Evolutionary conservation across 2,113 vertebrate genomes (phyloP).

Genomic region (Gobio gobio): DNA sequence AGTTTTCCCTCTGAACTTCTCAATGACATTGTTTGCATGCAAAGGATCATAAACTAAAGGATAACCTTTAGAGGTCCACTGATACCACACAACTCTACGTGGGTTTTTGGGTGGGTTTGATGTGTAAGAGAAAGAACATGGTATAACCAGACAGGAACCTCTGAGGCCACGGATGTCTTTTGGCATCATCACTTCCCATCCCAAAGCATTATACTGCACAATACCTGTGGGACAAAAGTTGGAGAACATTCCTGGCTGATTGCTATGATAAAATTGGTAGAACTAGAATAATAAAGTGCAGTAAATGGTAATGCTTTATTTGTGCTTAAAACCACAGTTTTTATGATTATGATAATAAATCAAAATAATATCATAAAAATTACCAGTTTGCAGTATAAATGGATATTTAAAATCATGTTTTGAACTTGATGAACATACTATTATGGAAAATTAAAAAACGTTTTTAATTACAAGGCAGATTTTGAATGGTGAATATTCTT

Average conservation of each 20-base stretch:
- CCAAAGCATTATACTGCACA: conserved; percentile 27
- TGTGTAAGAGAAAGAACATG: conserved; percentile 63
- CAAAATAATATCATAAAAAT: too few relatives aligned
- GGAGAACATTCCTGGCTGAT: neutral
- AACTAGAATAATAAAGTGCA: too few relatives aligned
- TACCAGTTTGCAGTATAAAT: too few relatives aligned
- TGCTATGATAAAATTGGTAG: too few relatives aligned
- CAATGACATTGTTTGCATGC: neutral
- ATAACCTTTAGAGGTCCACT: conserved; percentile 47
- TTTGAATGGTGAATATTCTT: neutral
- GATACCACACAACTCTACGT: conserved; percentile 67
- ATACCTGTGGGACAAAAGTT: conserved; percentile 45
- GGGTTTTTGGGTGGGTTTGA: conserved; percentile 34
- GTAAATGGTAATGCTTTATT: too few relatives aligned
- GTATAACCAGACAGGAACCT: conserved; percentile 69
- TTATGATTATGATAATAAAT: too few relatives aligned
- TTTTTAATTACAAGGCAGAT: neutral
- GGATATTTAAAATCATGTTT: too few relatives aligned
- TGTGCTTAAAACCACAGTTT: too few relatives aligned
- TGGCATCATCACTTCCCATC: conserved; percentile 61
- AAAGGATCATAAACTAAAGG: conserved; percentile 61
- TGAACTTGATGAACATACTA: too few relatives aligned
- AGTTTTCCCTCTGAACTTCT: conserved; percentile 52
- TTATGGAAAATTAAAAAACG: too few relatives aligned
- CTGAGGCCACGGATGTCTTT: conserved; percentile 49